A percentile compares a stretch with the other conserved stretches of the same genome.
phyloP scores from a whole-genome alignment of 2,888 invertebrate species.

The Lycocerus yunnanus region DNA sequence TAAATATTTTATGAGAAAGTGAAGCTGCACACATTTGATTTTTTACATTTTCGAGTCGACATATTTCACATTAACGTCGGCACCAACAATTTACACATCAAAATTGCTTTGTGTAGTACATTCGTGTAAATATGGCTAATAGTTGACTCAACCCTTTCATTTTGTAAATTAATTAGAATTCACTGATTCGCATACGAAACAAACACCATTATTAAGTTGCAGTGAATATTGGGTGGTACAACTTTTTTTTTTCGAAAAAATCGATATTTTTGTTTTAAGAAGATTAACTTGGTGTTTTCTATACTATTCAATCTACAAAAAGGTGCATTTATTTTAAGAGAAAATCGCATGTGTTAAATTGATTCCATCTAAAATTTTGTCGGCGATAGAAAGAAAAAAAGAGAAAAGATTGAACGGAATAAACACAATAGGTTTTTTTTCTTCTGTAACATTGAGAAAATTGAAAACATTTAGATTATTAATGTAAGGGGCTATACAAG shows the following conservation, averaged over 20 bases:
- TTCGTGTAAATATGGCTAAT: conserved; percentile 6
- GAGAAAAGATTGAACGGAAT: conserved; percentile 22
- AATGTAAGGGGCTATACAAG: background rate
- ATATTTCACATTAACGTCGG: conserved; percentile 19
- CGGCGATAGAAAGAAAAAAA: conserved; percentile 12
- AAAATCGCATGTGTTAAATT: conserved; percentile 29
- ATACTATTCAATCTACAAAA: conserved; percentile 7
- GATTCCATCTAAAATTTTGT: conserved; percentile 23
- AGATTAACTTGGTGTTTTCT: background rate
- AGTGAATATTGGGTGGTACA: too few relatives aligned
- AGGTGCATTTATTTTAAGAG: conserved; percentile 26
- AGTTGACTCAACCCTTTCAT: conserved; percentile 15
- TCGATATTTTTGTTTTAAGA: background rate
- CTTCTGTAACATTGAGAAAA: conserved; percentile 18
- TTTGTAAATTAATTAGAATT: conserved; percentile 26
- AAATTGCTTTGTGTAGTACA: background rate
- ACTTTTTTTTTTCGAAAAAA: conserved; percentile 11
- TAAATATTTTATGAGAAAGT: background rate
- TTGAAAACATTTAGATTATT: conserved; percentile 6
- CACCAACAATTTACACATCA: conserved; percentile 4
- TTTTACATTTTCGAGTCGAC: conserved; percentile 9
- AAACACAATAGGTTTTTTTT: conserved; percentile 15
- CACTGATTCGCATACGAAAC: conserved; percentile 29
- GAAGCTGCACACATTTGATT: conserved; percentile 1
- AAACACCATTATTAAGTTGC: conserved; percentile 30